Evolutionary conservation across 2,797 vertebrate genomes (phyloP), one percentile per base, ranked within the genome.

Genomic region (Triplophysa bombifrons): DNA sequence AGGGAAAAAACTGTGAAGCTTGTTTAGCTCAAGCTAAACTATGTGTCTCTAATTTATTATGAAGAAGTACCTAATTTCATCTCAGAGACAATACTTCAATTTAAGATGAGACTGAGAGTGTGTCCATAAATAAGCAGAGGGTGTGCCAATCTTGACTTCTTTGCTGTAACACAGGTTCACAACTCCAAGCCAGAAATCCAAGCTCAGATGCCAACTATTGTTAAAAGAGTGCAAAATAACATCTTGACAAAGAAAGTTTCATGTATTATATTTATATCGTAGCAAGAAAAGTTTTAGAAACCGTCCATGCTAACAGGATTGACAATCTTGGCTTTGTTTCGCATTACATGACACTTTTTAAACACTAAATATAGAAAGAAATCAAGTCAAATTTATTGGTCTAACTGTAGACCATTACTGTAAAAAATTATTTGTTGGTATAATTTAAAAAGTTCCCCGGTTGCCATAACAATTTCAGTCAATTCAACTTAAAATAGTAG

Each of bases 1-100:
- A 51, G 44, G 27, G 66, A 75, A 64, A 30, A 46, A 83, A 50
- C 76, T 63, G 53, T 58, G 65, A 9, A 65, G 75, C 48, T 63
- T 69, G 70, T 68, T 51, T 51, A 74, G 72, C 70, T 76, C 48
- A 85, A 73, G 73, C 41, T 30, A 46, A 63, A 56, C 58, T 63
- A 66, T 19, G 48, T 51, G 75, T 55, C 38, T 58, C 10, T 64
- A 34, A 50, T 76, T 65, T 74, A 81, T 78, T 74, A 78, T 64
- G n/a, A 53, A 78, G 14, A 50, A 68, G 69, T 46, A 73, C 22
- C 64, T 27, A 13, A 25, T 51, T 64, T 71, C 50, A 27, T 9
- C 2, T 41, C 10, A 19, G n/a, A 11, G 48, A 20, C 16, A 30
- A 2, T 11, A 41, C n/a, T 67, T 11, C 3, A 16, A 25, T 68